A percentile compares a stretch with the other conserved stretches of the same genome.
These are phyloP conservation scores for Heterocephalus glaber DNA, from an alignment of 2,113 vertebrate species.

Conservation along the genomic window DNA sequence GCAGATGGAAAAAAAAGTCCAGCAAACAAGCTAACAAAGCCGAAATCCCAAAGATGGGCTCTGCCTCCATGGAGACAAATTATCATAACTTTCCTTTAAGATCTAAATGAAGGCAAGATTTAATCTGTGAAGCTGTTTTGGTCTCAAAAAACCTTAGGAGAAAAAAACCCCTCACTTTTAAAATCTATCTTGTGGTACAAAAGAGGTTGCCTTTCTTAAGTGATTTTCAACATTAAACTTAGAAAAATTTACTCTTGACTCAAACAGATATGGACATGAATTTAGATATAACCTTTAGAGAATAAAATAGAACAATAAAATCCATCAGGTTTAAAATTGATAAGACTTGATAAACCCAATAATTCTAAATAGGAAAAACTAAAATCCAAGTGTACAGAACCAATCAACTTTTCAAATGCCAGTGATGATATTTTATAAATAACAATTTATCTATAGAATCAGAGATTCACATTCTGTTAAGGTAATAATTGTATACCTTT, in stretches of 20 bases:
- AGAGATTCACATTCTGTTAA: not conserved
- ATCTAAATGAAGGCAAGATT: slow-evolving; percentile 68
- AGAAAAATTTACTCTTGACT: slow-evolving; percentile 31
- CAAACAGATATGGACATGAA: not conserved
- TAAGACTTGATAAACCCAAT: not conserved
- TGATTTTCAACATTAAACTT: slow-evolving; percentile 57
- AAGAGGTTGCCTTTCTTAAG: slow-evolving; percentile 23
- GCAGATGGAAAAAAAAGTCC: slow-evolving; percentile 34
- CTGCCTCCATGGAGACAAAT: slow-evolving; percentile 71
- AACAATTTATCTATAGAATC: not conserved
- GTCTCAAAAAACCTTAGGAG: slow-evolving; percentile 42
- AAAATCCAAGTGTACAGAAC: not conserved
- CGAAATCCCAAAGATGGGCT: slow-evolving; percentile 14
- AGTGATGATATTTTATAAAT: not conserved
- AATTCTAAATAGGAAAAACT: slow-evolving; percentile 37
- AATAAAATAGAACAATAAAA: not conserved
- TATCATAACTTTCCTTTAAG: slow-evolving; percentile 56
- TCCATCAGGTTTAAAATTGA: not conserved
- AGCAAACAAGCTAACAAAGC: slow-evolving; percentile 62
- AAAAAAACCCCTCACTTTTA: not conserved
- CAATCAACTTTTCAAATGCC: not conserved
- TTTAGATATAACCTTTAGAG: not conserved
- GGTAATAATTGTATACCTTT: not conserved
- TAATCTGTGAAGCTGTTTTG: slow-evolving; percentile 71
- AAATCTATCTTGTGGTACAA: slow-evolving; percentile 45